These are phyloP conservation scores for Caerostris extrusa DNA, from an alignment of 1,140 invertebrate species.

Conservation along the genomic window DNA sequence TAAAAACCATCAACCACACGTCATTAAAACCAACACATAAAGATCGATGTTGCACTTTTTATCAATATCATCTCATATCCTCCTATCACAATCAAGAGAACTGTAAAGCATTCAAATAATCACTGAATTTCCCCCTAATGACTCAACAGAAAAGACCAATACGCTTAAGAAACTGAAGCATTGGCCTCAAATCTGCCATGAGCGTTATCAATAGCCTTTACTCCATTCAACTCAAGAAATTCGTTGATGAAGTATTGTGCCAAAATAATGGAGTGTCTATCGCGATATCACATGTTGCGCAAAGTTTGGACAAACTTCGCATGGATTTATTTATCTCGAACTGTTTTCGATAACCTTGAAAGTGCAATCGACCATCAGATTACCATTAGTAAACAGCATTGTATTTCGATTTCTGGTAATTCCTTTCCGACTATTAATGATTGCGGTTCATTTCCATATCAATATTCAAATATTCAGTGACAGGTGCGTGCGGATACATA, in stretches of 20 bases:
- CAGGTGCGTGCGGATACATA: neutral
- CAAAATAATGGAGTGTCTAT: neutral
- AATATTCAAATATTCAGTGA: neutral
- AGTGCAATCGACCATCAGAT: neutral
- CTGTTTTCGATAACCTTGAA: constrained; percentile 11
- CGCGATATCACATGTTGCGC: neutral
- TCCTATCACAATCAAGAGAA: neutral
- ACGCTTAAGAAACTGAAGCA: neutral
- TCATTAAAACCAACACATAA: neutral
- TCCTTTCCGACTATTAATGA: neutral
- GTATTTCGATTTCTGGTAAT: neutral
- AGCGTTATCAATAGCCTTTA: neutral
- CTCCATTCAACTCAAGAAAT: neutral
- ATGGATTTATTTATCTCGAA: neutral
- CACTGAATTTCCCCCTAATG: neutral
- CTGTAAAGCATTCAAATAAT: neutral
- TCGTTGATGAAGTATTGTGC: constrained; percentile 26
- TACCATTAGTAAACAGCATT: constrained; percentile 1
- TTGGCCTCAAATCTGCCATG: constrained; percentile 13
- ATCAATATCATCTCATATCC: constrained; percentile 7
- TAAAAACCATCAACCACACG: constrained; percentile 21
- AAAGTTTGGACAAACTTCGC: neutral
- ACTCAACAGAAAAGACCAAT: neutral
- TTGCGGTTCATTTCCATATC: neutral
- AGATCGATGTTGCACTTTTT: neutral